Evolutionary conservation across 2,113 vertebrate genomes (phyloP), one percentile per base, ranked within the genome.

Genomic region (Percopsis transmontana): DNA sequence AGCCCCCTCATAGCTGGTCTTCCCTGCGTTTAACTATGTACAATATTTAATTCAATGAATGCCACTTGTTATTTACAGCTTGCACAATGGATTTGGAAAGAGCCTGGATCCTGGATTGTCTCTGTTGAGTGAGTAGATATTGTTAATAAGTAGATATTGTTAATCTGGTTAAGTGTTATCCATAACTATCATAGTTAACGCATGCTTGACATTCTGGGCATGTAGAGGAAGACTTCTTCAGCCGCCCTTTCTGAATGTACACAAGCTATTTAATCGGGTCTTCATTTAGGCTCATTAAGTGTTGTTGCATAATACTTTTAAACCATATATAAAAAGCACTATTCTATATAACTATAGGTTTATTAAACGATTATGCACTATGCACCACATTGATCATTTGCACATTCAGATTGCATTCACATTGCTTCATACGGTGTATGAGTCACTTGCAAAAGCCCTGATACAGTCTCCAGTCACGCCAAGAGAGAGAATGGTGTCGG

Each of bases 401-500:
- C 27, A 33, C 27, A 33, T 33, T 33, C 27, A 33, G 27, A 33
- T 33, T n/a, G 15, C 3, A 19, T 12, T 45, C 42, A 45, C 42
- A 16, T 45, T 45, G 3, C 42, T 11, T 44, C n/a, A 15, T 13
- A 44, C 12, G 11, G 11, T 11, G 45, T 53, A 11, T 53, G 20
- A 20, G 50, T 21, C 19, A 52, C 20, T 21, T 52, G 20, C 18
- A 19, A 5, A 18, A 23, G 20, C 23, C 20, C 13, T 58, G 76
- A 45, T 68, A 70, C 48, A 62, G 27, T 48, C 18, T 56, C 71
- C 71, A 65, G 58, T 53, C 47, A 14, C 21, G 65, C 41, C 20
- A n/a, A n/a, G 53, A 62, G 4, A 3, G 23, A 70, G 80, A 92
- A 91, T 89, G 89, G 68, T 4, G 87, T 51, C 2, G 5, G 27